These are phyloP conservation scores for Galendromus occidentalis DNA, from an alignment of 1,140 invertebrate genomes.

Conservation along the genomic window DNA sequence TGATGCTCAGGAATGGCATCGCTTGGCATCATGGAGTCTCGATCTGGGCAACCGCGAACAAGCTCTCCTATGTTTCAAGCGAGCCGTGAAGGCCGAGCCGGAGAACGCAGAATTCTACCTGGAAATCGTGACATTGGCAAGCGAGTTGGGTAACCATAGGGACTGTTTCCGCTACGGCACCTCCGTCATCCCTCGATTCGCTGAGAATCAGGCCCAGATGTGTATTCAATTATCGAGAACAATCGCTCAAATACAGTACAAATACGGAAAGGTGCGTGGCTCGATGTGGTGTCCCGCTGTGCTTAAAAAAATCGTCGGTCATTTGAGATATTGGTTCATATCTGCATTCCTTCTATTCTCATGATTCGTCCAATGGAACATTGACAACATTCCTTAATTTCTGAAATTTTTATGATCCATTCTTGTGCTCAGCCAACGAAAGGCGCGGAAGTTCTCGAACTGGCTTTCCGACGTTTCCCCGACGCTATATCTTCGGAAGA, in stretches of 20 bases:
- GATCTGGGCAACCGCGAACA: conserved; percentile 50
- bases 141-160: conserved; percentile 39
- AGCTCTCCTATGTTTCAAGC: conserved; percentile 57
- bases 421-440: conserved; percentile 39
- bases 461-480: conserved; percentile 38
- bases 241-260: conserved; percentile 13
- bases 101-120: conserved; percentile 15
- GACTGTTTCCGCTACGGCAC: not conserved
- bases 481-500: conserved; percentile 35
- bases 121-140: conserved; percentile 42
- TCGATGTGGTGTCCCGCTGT: too few species aligned
- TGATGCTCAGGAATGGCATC: conserved; percentile 61
- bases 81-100: conserved; percentile 45
- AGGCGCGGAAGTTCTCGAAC: conserved; percentile 51
- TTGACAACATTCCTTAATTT: not conserved
- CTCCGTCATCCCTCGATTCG: not conserved
- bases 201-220: not conserved
- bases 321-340: conserved; percentile 11
- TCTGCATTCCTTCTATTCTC: not conserved
- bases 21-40: conserved; percentile 53
- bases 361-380: not conserved
- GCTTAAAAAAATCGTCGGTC: too few species aligned
- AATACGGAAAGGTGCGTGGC: conserved; percentile 13
- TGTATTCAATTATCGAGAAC: not conserved
- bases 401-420: conserved; percentile 38